These are phyloP conservation scores for Phainopepla nitens DNA, from an alignment of 2,113 vertebrate genomes.

Conservation along the genomic window DNA sequence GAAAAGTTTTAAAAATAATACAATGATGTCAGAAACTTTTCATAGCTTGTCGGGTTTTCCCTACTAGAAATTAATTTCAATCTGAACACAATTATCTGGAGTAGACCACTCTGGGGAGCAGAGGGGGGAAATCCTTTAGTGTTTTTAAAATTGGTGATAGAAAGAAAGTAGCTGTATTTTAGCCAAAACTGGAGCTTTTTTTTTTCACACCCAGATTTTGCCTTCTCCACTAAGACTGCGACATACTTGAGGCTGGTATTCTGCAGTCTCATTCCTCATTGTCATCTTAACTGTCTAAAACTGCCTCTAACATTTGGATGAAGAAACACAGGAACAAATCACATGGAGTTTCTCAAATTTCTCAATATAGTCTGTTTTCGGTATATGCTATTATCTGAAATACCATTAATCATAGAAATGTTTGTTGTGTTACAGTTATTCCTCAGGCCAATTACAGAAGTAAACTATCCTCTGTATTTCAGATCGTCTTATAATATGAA, in stretches of 20 bases:
- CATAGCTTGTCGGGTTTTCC: not conserved
- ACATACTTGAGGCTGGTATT: not conserved
- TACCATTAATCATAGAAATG: not conserved
- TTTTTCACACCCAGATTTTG: not conserved
- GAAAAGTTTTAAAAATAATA: not conserved
- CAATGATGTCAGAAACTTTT: not conserved
- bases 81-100: not conserved
- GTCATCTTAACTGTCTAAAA: not conserved
- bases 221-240: not conserved
- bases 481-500: not conserved
- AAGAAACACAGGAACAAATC: not conserved
- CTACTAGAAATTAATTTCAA: not conserved
- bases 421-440: not conserved
- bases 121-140: not conserved
- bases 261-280: not conserved
- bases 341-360: not conserved
- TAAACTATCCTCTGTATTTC: not conserved
- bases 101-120: not conserved
- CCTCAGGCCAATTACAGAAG: not conserved
- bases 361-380: not conserved
- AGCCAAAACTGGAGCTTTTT: not conserved
- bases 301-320: not conserved
- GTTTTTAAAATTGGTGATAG: not conserved
- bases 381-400: not conserved
- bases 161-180: not conserved